Percentiles rank a stretch among this genome's conserved stretches.
These are phyloP conservation scores for Nemurella pictetii DNA, from an alignment of 2,888 invertebrate genomes.

Conservation along the genomic window DNA sequence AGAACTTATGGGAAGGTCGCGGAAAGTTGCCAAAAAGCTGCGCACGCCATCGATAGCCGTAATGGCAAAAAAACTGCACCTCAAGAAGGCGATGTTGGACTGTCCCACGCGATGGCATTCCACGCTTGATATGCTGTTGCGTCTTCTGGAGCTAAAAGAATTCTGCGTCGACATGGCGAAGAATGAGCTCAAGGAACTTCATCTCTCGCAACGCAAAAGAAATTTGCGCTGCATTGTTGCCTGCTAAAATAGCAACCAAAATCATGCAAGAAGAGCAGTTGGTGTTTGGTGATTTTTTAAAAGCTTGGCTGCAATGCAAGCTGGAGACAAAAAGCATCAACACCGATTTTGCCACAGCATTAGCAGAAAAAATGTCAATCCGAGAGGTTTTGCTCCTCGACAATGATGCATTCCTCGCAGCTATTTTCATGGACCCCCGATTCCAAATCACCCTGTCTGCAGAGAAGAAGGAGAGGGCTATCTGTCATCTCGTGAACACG, in stretches of 20 bases:
- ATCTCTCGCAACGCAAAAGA: not conserved
- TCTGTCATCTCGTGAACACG: not conserved
- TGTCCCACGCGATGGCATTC: constrained; percentile 30
- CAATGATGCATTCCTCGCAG: not conserved
- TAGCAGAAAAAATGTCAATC: not conserved
- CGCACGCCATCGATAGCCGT: not conserved
- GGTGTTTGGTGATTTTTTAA: not conserved
- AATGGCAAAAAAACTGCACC: not conserved
- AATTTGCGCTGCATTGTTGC: not conserved
- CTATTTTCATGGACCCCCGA: constrained; percentile 7
- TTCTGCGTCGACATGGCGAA: constrained; percentile 14
- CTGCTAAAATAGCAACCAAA: constrained; percentile 26
- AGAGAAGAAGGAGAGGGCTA: not conserved
- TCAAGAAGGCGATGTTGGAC: constrained; percentile 20
- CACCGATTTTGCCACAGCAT: not conserved
- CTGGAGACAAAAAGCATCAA: not conserved
- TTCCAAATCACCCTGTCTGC: not conserved
- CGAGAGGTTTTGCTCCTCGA: not conserved
- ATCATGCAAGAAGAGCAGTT: constrained; percentile 21
- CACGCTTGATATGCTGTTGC: constrained; percentile 12
- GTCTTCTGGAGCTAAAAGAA: constrained; percentile 16
- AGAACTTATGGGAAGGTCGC: not conserved
- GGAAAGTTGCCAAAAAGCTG: not conserved
- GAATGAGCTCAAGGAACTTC: not conserved
- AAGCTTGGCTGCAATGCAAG: not conserved